Percentiles rank a stretch among this genome's conserved stretches.
Conservation (phyloP, 2,113 vertebrate species). For the Herpetotheres cachinnans region DNA sequence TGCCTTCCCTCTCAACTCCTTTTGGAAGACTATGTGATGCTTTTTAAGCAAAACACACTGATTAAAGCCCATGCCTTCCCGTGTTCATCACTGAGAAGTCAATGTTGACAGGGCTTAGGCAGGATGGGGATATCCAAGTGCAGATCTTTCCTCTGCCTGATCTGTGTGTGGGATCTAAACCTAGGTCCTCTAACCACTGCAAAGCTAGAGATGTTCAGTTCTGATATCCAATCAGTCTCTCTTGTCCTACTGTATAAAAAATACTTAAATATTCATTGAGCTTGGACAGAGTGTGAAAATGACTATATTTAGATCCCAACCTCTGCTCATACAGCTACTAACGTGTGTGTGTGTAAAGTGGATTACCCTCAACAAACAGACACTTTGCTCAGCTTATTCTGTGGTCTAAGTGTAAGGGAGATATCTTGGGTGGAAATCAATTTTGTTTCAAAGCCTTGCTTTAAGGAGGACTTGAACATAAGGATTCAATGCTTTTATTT, state of each 20-base stretch:
- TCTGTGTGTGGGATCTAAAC: background rate
- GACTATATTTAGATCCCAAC: background rate
- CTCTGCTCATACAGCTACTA: background rate
- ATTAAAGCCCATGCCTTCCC: background rate
- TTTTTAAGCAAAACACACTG: background rate
- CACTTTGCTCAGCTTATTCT: background rate
- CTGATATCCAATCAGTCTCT: background rate
- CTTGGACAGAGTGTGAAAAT: background rate
- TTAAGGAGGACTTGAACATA: background rate
- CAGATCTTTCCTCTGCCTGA: background rate
- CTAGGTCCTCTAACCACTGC: background rate
- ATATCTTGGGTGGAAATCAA: background rate
- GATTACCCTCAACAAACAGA: background rate
- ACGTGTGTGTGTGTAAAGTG: background rate
- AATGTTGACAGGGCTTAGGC: background rate
- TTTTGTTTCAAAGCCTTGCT: background rate
- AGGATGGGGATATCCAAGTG: background rate
- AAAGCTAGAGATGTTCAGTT: background rate
- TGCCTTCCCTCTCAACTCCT: background rate
- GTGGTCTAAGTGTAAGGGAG: background rate
- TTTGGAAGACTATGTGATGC: background rate
- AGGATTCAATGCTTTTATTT: background rate
- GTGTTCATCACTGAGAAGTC: background rate
- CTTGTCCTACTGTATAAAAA: background rate
- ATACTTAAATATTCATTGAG: constrained; percentile 11